phyloP scores from a whole-genome alignment of 1,140 invertebrate genomes.

The Thaumatotibia leucotreta region DNA sequence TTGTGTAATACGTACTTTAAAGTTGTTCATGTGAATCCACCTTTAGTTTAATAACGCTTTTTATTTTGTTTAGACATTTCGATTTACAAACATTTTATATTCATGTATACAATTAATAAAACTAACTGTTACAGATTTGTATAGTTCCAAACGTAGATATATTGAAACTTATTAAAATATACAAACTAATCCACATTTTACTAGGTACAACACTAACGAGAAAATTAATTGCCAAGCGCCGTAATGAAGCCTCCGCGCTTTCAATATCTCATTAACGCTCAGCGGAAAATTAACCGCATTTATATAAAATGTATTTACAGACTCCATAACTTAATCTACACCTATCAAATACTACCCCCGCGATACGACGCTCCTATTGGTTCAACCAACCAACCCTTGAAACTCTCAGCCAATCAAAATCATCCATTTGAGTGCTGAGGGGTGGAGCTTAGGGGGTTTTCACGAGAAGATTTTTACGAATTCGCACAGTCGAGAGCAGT shows the following conservation, averaged over 20 bases:
- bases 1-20: too few species aligned
- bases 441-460: conserved; percentile 71
- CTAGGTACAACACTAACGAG: neutral
- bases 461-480: conserved; percentile 47
- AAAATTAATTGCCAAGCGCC: neutral
- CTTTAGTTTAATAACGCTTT: too few species aligned
- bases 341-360: conserved; percentile 66
- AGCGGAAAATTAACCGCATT: conserved; percentile 57
- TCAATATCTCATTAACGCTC: conserved; percentile 54
- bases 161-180: neutral
- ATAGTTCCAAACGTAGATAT: too few species aligned
- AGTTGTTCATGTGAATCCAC: too few species aligned
- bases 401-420: conserved; percentile 50
- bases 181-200: neutral
- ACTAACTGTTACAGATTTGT: too few species aligned
- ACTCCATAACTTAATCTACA: conserved; percentile 72
- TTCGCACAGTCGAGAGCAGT: conserved; percentile 53
- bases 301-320: conserved; percentile 65
- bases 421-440: conserved; percentile 42
- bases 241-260: conserved; percentile 26
- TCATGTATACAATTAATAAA: too few species aligned
- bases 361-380: conserved; percentile 50
- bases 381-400: conserved; percentile 57
- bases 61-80: too few species aligned
- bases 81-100: too few species aligned